phyloP scores from a whole-genome alignment of 2,113 vertebrate species.

The Thryonomys swinderianus region DNA sequence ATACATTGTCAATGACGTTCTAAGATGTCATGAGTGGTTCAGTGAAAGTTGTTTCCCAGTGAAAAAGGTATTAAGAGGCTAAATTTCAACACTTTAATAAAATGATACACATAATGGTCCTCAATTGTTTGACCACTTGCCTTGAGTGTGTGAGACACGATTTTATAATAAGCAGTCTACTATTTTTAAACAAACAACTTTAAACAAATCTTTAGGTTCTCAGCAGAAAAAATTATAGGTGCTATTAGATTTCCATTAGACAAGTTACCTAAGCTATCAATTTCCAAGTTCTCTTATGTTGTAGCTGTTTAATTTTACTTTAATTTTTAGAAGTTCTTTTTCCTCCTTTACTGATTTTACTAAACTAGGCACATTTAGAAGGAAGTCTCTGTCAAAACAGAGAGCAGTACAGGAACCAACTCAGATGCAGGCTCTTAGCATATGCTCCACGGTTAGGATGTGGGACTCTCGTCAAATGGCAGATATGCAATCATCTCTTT shows the following conservation, averaged over 20 bases:
- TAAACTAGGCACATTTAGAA: slow-evolving; percentile 85
- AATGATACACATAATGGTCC: slow-evolving; percentile 70
- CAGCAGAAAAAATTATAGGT: slow-evolving; percentile 79
- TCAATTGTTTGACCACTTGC: slow-evolving; percentile 69
- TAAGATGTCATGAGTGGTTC: slow-evolving; percentile 77
- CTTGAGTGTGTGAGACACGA: slow-evolving; percentile 62
- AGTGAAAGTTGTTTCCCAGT: slow-evolving; percentile 64
- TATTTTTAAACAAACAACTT: slow-evolving; percentile 79
- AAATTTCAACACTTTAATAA: slow-evolving; percentile 77
- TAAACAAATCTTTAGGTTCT: slow-evolving; percentile 77
- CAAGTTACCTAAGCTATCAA: slow-evolving; percentile 68
- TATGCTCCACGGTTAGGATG: slow-evolving; percentile 54
- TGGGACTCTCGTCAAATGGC: slow-evolving; percentile 48
- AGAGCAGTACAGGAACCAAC: slow-evolving; percentile 78
- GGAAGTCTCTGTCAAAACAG: slow-evolving; percentile 75
- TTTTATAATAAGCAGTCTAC: slow-evolving; percentile 78
- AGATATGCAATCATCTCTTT: slow-evolving; percentile 61
- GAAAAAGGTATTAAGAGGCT: slow-evolving; percentile 77
- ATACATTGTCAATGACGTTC: slow-evolving; percentile 79
- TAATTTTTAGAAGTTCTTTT: slow-evolving; percentile 47
- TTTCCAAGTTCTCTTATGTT: slow-evolving; percentile 68
- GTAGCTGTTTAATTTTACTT: slow-evolving; percentile 69
- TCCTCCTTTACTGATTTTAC: slow-evolving; percentile 49
- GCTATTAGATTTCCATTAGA: slow-evolving; percentile 79
- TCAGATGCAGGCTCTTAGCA: slow-evolving; percentile 67